Percentiles rank a stretch among this genome's conserved stretches.
Evolutionary conservation across 2,797 vertebrate species (phyloP).

Genomic region (Chaetophractus vellerosus): DNA sequence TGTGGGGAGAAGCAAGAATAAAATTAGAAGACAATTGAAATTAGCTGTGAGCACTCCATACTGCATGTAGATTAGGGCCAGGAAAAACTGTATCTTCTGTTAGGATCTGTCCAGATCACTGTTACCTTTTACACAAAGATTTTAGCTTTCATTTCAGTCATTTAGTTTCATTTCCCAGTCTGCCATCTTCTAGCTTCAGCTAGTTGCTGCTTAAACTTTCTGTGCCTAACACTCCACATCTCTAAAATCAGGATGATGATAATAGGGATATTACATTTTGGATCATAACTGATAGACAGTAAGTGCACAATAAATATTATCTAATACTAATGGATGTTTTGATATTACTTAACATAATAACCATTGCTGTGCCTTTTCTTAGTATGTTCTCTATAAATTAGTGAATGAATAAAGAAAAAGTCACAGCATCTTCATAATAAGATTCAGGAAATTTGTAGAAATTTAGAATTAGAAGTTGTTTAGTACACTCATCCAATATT

Average conservation of each 20-base stretch:
- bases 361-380: background rate
- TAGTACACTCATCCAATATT: background rate
- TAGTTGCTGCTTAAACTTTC: background rate
- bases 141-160: background rate
- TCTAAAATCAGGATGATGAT: background rate
- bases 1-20: background rate
- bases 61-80: background rate
- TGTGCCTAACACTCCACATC: background rate
- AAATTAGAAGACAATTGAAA: constrained; percentile 47
- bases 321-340: constrained; percentile 15
- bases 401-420: background rate
- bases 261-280: background rate
- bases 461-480: constrained; percentile 5
- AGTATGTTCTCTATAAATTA: background rate
- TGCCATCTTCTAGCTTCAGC: background rate
- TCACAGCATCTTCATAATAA: background rate
- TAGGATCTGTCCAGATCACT: background rate
- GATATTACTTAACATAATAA: background rate
- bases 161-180: no score
- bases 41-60: background rate
- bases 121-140: background rate
- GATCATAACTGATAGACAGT: background rate
- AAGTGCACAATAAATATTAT: background rate
- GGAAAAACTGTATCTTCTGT: background rate
- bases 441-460: constrained; percentile 7